These are phyloP conservation scores for Chelidonichthys spinosus DNA, from an alignment of 2,797 vertebrate species.

Conservation along the genomic window DNA sequence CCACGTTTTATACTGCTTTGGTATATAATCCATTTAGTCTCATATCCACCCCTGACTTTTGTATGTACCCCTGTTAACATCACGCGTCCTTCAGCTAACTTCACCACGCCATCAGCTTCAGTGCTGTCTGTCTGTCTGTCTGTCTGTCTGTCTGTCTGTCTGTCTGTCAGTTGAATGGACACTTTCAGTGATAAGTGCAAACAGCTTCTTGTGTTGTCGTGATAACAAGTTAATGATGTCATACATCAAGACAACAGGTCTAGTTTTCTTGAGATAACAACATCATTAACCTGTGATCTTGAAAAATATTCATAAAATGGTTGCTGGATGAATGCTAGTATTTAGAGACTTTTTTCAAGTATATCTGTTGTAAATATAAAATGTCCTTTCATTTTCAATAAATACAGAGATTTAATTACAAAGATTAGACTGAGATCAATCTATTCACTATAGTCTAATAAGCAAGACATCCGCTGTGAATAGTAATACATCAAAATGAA, in stretches of 20 bases:
- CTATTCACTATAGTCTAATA: background rate
- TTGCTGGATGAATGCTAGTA: too few species aligned
- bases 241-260: background rate
- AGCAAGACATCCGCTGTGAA: background rate
- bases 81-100: too few species aligned
- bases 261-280: background rate
- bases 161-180: background rate
- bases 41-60: too few species aligned
- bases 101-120: too few species aligned
- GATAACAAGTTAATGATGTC: background rate
- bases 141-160: too few species aligned
- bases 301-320: background rate
- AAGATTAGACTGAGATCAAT: slow-evolving; percentile 1
- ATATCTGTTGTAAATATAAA: background rate
- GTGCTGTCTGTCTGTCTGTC: too few species aligned
- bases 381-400: slow-evolving; percentile 1
- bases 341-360: background rate
- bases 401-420: background rate
- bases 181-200: background rate
- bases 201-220: background rate
- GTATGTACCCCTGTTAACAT: too few species aligned
- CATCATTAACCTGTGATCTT: background rate
- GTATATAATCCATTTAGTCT: too few species aligned
- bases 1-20: too few species aligned
- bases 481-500: background rate